Evolutionary conservation across 2,797 vertebrate genomes (phyloP), one percentile per base, ranked within the genome.

Genomic region (Varecia variegata): DNA sequence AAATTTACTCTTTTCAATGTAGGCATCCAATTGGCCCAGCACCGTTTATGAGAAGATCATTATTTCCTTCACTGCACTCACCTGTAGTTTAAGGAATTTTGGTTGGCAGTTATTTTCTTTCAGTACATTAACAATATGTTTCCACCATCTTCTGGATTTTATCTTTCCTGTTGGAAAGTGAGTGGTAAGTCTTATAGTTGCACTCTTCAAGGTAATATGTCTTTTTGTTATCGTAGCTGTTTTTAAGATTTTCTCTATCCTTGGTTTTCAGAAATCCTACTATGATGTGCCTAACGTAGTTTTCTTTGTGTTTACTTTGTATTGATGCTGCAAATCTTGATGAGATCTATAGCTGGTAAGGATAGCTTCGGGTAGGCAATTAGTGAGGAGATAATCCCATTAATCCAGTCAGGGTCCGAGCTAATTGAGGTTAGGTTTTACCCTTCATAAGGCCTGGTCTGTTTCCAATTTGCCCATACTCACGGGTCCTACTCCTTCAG

Each of bases 261-360:
- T 93, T 73, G 67, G 18, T 73, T 84, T 95, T 93, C 23, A 90
- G 38, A 38, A 43, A 54, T 56, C 25, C 83, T 88, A 91, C 6
- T 77, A 47, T 50, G 30, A 71, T 45, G 7, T 58, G 18, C 30
- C 43, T 58, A 68, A 60, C 15, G n/a, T 45, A 62, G n/a, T 87
- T 89, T 95, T 92, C 60, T 77, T 91, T 80, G 40, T 82, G 74
- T 79, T 84, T 76, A 47, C 43, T 54, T 80, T 86, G 68, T 67
- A 40, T 15, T 47, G 20, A 62, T 58, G 74, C 17, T 79, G 27
- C 11, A 90, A 90, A 71, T 47, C 40, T 76, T 32, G 23, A 32
- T 27, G 23, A 56, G 70, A n/a, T 62, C 35, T 60, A 83, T 2
- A 82, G 38, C 20, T 38, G 13, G 11, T n/a, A 70, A 90, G 12